A percentile compares a stretch with the other conserved stretches of the same genome.
These are phyloP conservation scores for Nanger granti DNA, from an alignment of 2,113 vertebrate species.

Conservation along the genomic window DNA sequence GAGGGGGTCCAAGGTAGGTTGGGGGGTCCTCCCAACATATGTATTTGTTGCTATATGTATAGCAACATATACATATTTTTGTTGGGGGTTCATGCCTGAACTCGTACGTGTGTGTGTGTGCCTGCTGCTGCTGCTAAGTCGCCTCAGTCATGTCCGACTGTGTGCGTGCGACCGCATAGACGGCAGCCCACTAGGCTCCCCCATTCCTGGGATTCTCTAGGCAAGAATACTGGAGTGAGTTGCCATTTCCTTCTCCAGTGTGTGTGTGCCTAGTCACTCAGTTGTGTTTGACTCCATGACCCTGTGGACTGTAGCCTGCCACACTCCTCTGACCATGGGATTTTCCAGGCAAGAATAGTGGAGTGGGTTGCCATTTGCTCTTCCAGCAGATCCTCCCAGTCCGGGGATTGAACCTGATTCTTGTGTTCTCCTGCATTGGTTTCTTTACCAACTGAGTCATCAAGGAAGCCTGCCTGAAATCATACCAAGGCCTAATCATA, in stretches of 20 bases:
- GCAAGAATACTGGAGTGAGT: no score
- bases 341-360: neutral
- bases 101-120: neutral
- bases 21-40: no score
- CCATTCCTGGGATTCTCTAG: no score
- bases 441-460: neutral
- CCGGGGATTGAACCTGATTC: accelerated
- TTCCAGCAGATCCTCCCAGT: neutral
- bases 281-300: neutral
- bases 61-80: no score
- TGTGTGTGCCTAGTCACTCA: neutral
- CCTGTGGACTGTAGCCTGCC: neutral
- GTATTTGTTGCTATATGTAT: no score
- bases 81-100: neutral
- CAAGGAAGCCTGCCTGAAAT: neutral
- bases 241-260: no score
- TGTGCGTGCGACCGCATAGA: no score
- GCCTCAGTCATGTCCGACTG: no score
- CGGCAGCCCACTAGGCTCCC: no score
- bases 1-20: neutral
- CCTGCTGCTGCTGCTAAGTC: no score
- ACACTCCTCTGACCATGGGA: neutral
- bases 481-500: neutral
- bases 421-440: neutral
- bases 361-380: neutral